A percentile compares a stretch with the other conserved stretches of the same genome.
phyloP scores from a whole-genome alignment of 1,140 invertebrate species.

The Ceratina australensis region DNA sequence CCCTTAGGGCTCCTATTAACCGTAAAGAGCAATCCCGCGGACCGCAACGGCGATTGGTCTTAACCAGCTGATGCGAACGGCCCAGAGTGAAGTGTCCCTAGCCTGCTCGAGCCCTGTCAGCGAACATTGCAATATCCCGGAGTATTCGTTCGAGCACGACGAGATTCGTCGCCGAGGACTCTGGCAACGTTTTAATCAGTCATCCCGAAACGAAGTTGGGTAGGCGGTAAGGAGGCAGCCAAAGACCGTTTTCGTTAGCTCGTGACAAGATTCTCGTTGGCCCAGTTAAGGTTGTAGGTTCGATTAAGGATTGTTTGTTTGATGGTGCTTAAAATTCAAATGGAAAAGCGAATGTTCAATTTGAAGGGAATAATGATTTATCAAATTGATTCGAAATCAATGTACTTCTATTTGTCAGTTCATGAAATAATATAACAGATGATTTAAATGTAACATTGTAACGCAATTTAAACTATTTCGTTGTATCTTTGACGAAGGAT shows the following conservation, averaged over 20 bases:
- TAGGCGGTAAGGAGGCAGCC: neutral
- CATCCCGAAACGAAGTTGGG: neutral
- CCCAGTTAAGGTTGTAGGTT: conserved; percentile 2
- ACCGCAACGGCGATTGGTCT: conserved; percentile 47
- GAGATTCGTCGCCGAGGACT: neutral
- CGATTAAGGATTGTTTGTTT: neutral
- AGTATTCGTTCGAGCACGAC: neutral
- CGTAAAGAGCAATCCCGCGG: conserved; percentile 48
- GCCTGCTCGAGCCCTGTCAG: neutral
- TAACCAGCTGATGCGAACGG: conserved; percentile 12
- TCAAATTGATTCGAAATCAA: too few species aligned
- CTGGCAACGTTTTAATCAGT: conserved; percentile 19
- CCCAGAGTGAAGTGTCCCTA: neutral
- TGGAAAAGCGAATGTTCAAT: too few species aligned
- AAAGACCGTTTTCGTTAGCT: neutral
- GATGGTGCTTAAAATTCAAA: neutral
- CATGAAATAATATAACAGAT: too few species aligned
- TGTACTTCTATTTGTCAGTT: neutral
- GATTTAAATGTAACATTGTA: too few species aligned
- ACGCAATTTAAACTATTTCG: neutral
- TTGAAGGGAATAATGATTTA: too few species aligned
- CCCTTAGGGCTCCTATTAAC: conserved; percentile 41
- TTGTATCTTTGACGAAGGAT: neutral
- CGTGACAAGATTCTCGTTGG: conserved; percentile 13
- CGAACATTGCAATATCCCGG: conserved; percentile 33